Conservation (phyloP, 2,797 vertebrate species). For the Pseudomugil gertrudae region DNA sequence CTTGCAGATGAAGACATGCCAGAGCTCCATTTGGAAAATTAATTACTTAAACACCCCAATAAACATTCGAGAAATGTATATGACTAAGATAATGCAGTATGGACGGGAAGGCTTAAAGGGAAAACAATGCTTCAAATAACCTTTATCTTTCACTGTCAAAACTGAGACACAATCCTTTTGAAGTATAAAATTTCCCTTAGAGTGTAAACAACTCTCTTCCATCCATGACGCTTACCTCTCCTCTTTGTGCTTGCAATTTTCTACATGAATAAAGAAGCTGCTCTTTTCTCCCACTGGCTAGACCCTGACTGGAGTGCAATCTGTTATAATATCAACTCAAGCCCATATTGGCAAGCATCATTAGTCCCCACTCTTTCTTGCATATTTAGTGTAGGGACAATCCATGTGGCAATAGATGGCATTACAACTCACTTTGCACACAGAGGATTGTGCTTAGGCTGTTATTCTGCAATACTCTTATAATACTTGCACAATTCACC, state of each 20-base stretch:
- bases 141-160: slow-evolving; percentile 81
- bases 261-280: slow-evolving; percentile 78
- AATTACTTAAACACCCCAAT: slow-evolving; percentile 44
- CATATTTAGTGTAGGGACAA: slow-evolving; percentile 52
- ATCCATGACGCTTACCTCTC: slow-evolving; percentile 75
- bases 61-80: slow-evolving; percentile 28
- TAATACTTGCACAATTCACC: background rate
- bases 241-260: slow-evolving; percentile 78
- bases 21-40: slow-evolving; percentile 64
- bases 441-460: slow-evolving; percentile 14
- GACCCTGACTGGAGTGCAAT: slow-evolving; percentile 69
- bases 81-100: slow-evolving; percentile 15
- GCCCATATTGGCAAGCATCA: slow-evolving; percentile 69
- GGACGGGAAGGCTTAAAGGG: slow-evolving; percentile 51
- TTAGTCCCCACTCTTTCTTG: slow-evolving; percentile 63
- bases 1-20: slow-evolving; percentile 50
- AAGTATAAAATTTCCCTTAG: slow-evolving; percentile 78
- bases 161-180: slow-evolving; percentile 74
- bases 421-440: slow-evolving; percentile 49
- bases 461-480: slow-evolving; percentile 24
- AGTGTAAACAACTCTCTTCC: slow-evolving; percentile 78
- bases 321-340: slow-evolving; percentile 76
- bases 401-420: slow-evolving; percentile 44
- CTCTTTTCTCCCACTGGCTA: slow-evolving; percentile 68
- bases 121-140: slow-evolving; percentile 70